Percentiles rank a stretch among this genome's conserved stretches.
These are phyloP conservation scores for Theretra japonica DNA, from an alignment of 2,888 invertebrate genomes.

Conservation along the genomic window DNA sequence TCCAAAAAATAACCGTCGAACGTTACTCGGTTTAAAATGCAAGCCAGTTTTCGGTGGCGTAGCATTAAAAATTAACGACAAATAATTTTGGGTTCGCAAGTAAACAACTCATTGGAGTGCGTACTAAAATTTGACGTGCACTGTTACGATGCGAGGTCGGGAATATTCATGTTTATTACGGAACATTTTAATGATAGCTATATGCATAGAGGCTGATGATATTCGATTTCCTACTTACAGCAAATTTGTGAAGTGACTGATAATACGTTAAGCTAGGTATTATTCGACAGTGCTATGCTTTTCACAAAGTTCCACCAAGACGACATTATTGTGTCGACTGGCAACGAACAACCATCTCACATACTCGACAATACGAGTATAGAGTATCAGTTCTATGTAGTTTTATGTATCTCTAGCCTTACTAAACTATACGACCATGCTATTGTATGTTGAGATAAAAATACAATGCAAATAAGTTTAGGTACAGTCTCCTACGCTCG, in stretches of 20 bases:
- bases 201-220: background rate
- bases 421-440: no score
- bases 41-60: constrained; percentile 17
- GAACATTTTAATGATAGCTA: background rate
- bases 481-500: constrained; percentile 11
- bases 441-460: background rate
- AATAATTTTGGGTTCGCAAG: constrained; percentile 30
- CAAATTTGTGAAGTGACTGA: no score
- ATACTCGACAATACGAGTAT: no score
- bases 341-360: no score
- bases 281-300: no score
- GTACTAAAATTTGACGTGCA: constrained; percentile 28
- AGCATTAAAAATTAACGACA: constrained; percentile 24
- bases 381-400: no score
- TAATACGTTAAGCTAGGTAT: no score
- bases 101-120: constrained; percentile 16
- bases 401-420: no score
- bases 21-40: constrained; percentile 27
- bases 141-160: constrained; percentile 15
- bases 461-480: background rate
- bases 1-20: constrained; percentile 23
- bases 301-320: no score
- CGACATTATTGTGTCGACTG: no score
- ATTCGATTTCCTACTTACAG: background rate
- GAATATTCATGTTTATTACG: background rate